Conservation (phyloP, 1,140 invertebrate genomes). For the Papilio xuthus region DNA sequence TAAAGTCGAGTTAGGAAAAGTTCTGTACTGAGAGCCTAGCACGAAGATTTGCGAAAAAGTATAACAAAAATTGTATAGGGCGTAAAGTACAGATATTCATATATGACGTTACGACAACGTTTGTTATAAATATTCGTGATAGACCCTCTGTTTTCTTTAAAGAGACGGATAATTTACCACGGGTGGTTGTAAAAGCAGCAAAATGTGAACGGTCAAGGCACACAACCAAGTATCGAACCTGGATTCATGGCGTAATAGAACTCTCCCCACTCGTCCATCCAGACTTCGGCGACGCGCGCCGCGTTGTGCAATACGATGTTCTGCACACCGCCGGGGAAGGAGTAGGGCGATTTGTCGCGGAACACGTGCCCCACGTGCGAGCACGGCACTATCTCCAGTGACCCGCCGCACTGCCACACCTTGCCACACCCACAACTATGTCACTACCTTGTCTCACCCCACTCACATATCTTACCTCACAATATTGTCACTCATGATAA, state of each 20-base stretch:
- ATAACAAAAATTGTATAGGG: too few relatives aligned
- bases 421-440: constrained; percentile 75
- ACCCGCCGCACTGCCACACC: constrained; percentile 99
- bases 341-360: constrained; percentile 99
- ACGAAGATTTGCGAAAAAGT: too few relatives aligned
- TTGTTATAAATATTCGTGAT: too few relatives aligned
- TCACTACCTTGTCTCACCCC: constrained; percentile 17
- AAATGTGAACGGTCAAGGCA: constrained; percentile 45
- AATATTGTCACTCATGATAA: too few relatives aligned
- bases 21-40: too few relatives aligned
- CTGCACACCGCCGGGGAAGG: constrained; percentile 98
- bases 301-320: constrained; percentile 98
- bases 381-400: constrained; percentile 97
- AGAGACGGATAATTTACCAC: too few relatives aligned
- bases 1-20: background rate
- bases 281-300: constrained; percentile 97
- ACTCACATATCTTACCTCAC: background rate
- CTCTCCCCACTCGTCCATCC: constrained; percentile 99
- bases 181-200: constrained; percentile 29
- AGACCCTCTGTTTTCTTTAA: too few relatives aligned
- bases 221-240: constrained; percentile 86
- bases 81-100: too few relatives aligned
- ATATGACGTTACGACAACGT: too few relatives aligned
- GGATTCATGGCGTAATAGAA: constrained; percentile 99
- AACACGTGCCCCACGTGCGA: constrained; percentile 99